Evolutionary conservation across 2,888 invertebrate species (phyloP), one percentile per base, ranked within the genome.

Genomic region (Listrodromus nycthemerus): DNA sequence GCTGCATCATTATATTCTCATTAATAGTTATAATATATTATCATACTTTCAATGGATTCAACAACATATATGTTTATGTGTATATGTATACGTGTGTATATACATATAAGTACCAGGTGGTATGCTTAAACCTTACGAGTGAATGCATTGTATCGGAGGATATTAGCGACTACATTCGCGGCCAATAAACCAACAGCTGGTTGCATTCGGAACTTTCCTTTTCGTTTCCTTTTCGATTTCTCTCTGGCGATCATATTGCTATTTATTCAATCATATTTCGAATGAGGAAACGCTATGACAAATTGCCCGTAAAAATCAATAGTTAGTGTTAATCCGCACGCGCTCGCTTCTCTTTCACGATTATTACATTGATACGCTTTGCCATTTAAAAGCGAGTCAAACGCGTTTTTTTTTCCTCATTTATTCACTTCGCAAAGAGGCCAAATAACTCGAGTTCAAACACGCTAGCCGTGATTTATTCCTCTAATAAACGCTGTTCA

Each of bases 21-120:
- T 86, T 83, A 85, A 86, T 88, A 84, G 88, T 87, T 88, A 89
- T 91, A 91, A 89, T 89, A 89, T 87, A 89, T 90, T 93, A 92
- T 92, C 92, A 92, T 93, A 93, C 92, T 93, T 93, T 93, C 93
- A 93, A 92, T 93, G 91, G 91, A 93, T 90, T 93, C 91, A 93
- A 93, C 93, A 92, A 93, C 92, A 93, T 92, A 92, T 91, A 92
- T 92, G 89, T 92, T 89, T 91, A 89, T 91, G 88, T 89, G 89
- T 91, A 90, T 87, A 86, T 87, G 84, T 86, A 87, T 87, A 87
- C 83, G 82, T 82, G 88, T 89, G 86, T 90, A 91, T 92, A 90
- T 92, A 91, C 91, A 89, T 91, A 92, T 90, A 91, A 90, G 90
- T 92, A 91, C 91, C 89, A 86, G 90, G 90, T 92, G 90, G 90